phyloP scores from a whole-genome alignment of 1,140 invertebrate species.

The Archivesica marissinica region DNA sequence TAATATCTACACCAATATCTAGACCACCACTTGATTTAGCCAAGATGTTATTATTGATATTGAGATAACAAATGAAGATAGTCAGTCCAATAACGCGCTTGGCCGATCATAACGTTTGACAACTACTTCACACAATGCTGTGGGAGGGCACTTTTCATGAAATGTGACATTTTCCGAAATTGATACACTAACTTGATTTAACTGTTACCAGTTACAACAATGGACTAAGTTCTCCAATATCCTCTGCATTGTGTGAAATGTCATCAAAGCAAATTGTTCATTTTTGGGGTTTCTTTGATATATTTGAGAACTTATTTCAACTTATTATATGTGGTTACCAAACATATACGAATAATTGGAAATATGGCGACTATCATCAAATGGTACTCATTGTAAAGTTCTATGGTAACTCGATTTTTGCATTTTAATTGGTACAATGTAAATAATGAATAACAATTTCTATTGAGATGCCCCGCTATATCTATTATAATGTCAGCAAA shows the following conservation, averaged over 20 bases:
- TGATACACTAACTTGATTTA: neutral
- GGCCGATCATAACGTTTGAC: slow-evolving; percentile 20
- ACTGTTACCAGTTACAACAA: slow-evolving; percentile 16
- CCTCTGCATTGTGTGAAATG: neutral
- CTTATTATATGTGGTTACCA: no score
- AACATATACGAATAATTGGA: no score
- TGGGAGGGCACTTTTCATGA: slow-evolving; percentile 6
- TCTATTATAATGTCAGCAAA: no score
- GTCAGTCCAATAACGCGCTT: slow-evolving; percentile 14
- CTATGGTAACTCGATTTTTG: no score
- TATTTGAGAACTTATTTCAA: neutral
- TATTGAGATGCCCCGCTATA: no score
- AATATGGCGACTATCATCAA: no score
- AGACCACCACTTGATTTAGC: neutral
- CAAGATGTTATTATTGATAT: slow-evolving; percentile 46
- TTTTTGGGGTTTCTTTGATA: neutral
- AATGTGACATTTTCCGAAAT: slow-evolving; percentile 20
- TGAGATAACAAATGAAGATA: slow-evolving; percentile 44
- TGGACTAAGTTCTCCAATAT: slow-evolving; percentile 19
- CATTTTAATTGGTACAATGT: no score
- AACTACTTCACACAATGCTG: neutral
- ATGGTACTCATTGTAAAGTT: no score
- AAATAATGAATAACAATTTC: no score
- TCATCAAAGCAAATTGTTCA: slow-evolving; percentile 19
- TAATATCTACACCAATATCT: slow-evolving; percentile 39